Evolutionary conservation across 2,113 vertebrate genomes (phyloP).

Genomic region (Sterrhoptilus dennistouni): DNA sequence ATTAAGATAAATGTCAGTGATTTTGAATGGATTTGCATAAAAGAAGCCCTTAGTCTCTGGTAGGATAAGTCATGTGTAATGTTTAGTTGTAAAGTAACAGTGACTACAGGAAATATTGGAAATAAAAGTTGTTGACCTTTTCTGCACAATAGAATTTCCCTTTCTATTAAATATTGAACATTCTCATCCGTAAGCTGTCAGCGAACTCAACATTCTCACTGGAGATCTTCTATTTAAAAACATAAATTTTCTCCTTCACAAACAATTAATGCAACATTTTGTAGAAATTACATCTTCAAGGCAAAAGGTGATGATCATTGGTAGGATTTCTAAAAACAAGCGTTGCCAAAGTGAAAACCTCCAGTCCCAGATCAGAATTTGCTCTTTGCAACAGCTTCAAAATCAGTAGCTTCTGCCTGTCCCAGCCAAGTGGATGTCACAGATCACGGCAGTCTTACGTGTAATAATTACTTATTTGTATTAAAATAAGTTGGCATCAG

Average conservation of each 20-base stretch:
- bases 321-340: neutral
- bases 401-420: neutral
- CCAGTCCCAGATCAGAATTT: neutral
- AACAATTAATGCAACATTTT: neutral
- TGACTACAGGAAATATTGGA: neutral
- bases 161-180: neutral
- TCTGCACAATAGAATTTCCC: neutral
- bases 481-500: neutral
- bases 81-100: slow-evolving; percentile 12
- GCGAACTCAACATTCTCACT: neutral
- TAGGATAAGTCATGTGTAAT: neutral
- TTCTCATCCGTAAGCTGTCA: fast-evolving
- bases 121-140: neutral
- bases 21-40: slow-evolving; percentile 34
- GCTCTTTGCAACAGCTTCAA: neutral
- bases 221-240: neutral
- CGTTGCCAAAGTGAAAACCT: neutral
- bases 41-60: neutral
- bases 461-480: neutral
- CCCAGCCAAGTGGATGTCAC: neutral
- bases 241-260: neutral
- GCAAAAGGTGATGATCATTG: neutral
- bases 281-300: neutral
- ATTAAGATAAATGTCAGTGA: slow-evolving; percentile 37
- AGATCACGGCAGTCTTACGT: neutral